Conservation (phyloP, 2,888 invertebrate species). For the Ectemnius lituratus region DNA sequence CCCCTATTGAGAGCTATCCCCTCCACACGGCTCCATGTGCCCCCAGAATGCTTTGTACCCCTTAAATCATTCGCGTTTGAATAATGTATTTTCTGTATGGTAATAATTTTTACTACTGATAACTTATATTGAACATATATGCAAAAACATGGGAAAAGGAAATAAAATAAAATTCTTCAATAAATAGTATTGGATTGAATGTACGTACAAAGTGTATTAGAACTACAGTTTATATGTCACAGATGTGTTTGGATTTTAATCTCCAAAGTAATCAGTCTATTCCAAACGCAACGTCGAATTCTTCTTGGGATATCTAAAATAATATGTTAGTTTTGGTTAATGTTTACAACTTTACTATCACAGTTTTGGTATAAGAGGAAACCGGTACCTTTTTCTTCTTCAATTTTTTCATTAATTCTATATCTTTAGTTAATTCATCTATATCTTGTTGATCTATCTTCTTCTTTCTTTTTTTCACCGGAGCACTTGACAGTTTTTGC, state of each 20-base stretch:
- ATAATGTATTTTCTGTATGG: too few species aligned
- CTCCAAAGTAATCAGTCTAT: slow-evolving; percentile 16
- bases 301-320: slow-evolving; percentile 78
- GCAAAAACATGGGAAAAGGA: too few species aligned
- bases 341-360: slow-evolving; percentile 1
- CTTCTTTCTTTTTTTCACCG: slow-evolving; percentile 78
- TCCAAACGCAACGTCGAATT: slow-evolving; percentile 78
- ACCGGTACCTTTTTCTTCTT: slow-evolving; percentile 86
- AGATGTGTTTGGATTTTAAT: not conserved
- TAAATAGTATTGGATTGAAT: slow-evolving; percentile 6
- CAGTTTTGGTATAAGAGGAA: slow-evolving; percentile 10
- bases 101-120: too few species aligned
- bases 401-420: slow-evolving; percentile 90
- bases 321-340: slow-evolving; percentile 16
- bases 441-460: slow-evolving; percentile 86
- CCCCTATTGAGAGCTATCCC: too few species aligned
- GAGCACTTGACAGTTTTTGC: slow-evolving; percentile 68
- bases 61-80: too few species aligned
- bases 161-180: too few species aligned
- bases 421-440: slow-evolving; percentile 88
- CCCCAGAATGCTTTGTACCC: too few species aligned
- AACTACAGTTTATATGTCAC: not conserved
- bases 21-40: too few species aligned
- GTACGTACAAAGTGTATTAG: slow-evolving; percentile 10
- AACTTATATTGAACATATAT: too few species aligned